These are phyloP conservation scores for Sinelater perroti DNA, from an alignment of 2,888 invertebrate species.

Conservation along the genomic window DNA sequence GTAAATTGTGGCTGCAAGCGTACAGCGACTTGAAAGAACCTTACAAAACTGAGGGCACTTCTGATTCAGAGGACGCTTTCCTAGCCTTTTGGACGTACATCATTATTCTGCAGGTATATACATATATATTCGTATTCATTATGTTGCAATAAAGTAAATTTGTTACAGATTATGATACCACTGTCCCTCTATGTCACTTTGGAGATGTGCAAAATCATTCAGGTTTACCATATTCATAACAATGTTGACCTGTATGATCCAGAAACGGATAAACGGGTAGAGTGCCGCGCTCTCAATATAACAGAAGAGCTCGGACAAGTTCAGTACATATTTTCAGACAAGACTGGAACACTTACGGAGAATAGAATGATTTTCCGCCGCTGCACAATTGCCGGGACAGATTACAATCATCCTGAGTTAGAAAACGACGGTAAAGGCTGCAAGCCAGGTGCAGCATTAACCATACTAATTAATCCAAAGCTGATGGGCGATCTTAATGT, in stretches of 20 bases:
- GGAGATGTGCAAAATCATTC: slow-evolving; percentile 94
- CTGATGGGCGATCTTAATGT: slow-evolving; percentile 64
- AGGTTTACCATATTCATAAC: slow-evolving; percentile 94
- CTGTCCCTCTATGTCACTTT: slow-evolving; percentile 95
- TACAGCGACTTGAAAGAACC: slow-evolving; percentile 69
- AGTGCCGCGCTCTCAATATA: slow-evolving; percentile 95
- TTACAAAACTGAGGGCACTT: slow-evolving; percentile 70
- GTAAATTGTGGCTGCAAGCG: slow-evolving; percentile 82
- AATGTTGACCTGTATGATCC: slow-evolving; percentile 89
- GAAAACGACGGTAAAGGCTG: slow-evolving; percentile 67
- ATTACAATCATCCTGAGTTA: slow-evolving; percentile 85
- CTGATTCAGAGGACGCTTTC: slow-evolving; percentile 68
- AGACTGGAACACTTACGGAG: slow-evolving; percentile 97
- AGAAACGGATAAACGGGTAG: slow-evolving; percentile 80
- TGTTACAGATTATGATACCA: slow-evolving; percentile 89
- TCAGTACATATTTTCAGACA: slow-evolving; percentile 95
- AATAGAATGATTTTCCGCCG: slow-evolving; percentile 96
- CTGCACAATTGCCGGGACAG: slow-evolving; percentile 87
- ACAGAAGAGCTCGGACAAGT: slow-evolving; percentile 97
- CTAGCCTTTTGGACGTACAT: slow-evolving; percentile 95
- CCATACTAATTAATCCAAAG: slow-evolving; percentile 63
- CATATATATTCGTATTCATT: neutral
- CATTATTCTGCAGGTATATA: slow-evolving; percentile 85
- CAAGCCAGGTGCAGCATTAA: slow-evolving; percentile 61
- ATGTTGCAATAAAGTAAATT: neutral